Base-by-base conservation (phyloP, 2,113 vertebrate species). In the Tragelaphus scriptus region DNA sequence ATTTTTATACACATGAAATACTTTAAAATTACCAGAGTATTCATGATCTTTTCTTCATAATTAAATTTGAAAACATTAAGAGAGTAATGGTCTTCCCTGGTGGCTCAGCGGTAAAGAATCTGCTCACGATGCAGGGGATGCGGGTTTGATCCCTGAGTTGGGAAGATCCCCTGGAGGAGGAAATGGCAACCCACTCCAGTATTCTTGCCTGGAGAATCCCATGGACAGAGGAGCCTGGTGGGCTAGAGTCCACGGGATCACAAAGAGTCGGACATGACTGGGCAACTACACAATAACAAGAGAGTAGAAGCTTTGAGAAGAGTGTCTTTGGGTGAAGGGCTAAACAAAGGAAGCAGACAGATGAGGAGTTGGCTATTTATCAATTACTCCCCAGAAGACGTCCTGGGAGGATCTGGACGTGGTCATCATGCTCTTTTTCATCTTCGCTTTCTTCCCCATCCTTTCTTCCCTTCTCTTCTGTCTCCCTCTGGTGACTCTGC, bases 121-220 rank as follows among this genome's bases (percentile, higher is more conserved):
- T 26, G 23, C 71, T 6, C 0, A 11, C 40, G 44, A 2, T 26
- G 40, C 40, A 8, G 23, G 40, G 44, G 71, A 15, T 2, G 15
- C 2, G 4, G 23, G 71, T 44, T 77, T 5, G 36, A 44, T 26
- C 40, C 6, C 40, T 25, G 40, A 2, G 23, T 1, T 0, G 23
- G 40, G 40, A 44, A 26, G 71, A 26, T 26, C 12, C 6, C 71
- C 23, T 44, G 71, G 40, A 44, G 36, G 12, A 77, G 6, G 36
- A 44, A 26, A 26, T 14, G 71, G 40, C 12, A 25, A 1, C 6
- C 71, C 71, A 14, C 36, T 77, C 71, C 36, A 44, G 36, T 26
- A 1, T 44, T 77, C 71, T 26, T 44, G 71, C 36, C 71, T 77
- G 71, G 71, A 3, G 0, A 77, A 44, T 7, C 21, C 71, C 36